Evolutionary conservation across 1,140 invertebrate genomes (phyloP), one percentile per base, ranked within the genome.

Genomic region (Glossosoma conforme): DNA sequence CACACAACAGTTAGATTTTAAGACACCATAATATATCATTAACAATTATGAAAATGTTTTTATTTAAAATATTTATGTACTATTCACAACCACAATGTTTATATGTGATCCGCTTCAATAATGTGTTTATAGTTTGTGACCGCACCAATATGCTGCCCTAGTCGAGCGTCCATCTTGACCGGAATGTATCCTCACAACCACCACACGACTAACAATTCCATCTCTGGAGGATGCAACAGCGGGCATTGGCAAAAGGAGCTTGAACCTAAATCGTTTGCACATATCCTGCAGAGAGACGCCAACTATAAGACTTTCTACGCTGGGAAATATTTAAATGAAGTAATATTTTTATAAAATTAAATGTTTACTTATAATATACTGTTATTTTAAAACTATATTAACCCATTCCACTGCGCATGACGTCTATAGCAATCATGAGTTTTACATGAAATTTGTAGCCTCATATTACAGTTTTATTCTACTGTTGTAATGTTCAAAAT

Each of bases 171-270:
- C 24, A 81, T 96, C 32, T 70, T 97, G 11, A 90, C 89, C 0
- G 92, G 92, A 20, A 75, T 79, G 50, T 93, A 92, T 68, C 77
- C 85, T 0, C 91, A 95, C 63, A 94, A 93, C 69, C 86, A 91
- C 63, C 61, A 70, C 14, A 86, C 85, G 0, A 61, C 74, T 2
- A 93, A 93, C 65, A 95, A 93, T 72, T 86, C 86, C 0, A 21
- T 86, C 0, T 61, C 59, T 14, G 91, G 90, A 0, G 86, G 87
- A 35, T 95, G 91, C 67, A 84, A 82, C 50, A 80, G 82, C 48
- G 2, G 43, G 0, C 5, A 65, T 1, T 95, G 90, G 89, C 81
- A 82, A 63, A 60, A 69, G 18, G 63, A 63, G 10, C 66, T 70
- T 30, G 89, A 94, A 64, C 69, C 66, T 1, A 64, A 74, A 3